Base-by-base conservation (phyloP, 2,113 vertebrate species). In the Asarcornis scutulata region DNA sequence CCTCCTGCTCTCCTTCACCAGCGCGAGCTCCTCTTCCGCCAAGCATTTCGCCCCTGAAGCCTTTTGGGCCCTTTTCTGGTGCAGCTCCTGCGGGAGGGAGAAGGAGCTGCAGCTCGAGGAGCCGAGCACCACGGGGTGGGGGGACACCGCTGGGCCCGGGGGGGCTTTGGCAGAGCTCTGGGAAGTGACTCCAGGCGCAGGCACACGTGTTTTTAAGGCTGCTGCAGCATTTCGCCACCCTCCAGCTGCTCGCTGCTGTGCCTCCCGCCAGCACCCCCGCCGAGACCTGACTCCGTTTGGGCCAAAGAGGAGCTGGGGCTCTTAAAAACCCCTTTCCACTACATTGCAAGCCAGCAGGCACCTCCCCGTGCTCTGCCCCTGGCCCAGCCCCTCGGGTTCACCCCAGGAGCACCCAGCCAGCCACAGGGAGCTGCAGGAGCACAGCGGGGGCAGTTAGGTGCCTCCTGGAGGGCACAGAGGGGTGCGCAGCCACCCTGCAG, bases 51-150 rank as follows among this genome's bases (percentile, higher is more conserved):
- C 26, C 8, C 98, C 98, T 0, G 27, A 72, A 11, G 94, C 95
- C 58, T 97, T 98, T 88, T 98, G 98, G 13, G 98, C 97, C 74
- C 99, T 97, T 93, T 98, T 99, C 97, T 99, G 98, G 76, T 99
- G 98, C 95, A 99, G 98, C 73, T 99, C 99, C 99, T 99, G 81
- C 0, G 3, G 53, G 58, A 77, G 53, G 78, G 60, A 83, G 13
- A 4, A 60, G 38, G 38, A 40, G 38, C 38, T 4, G 0, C 36
- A 26, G 27, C 46, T 74, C 7, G 1, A 18, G 48, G 55, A 40
- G 31, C 34, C 4, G 1, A 17, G 44, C 72, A 18, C 25, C 0
- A 3, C 29, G 4, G 11, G 5, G 68, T 0, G 2, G 5, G 4
- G 48, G 2, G 3, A 13, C 0, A 4, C 40, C 0, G 7, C 80